A percentile compares a stretch with the other conserved stretches of the same genome.
These are phyloP conservation scores for Byasa hedistus DNA, from an alignment of 2,888 invertebrate genomes.

Conservation along the genomic window DNA sequence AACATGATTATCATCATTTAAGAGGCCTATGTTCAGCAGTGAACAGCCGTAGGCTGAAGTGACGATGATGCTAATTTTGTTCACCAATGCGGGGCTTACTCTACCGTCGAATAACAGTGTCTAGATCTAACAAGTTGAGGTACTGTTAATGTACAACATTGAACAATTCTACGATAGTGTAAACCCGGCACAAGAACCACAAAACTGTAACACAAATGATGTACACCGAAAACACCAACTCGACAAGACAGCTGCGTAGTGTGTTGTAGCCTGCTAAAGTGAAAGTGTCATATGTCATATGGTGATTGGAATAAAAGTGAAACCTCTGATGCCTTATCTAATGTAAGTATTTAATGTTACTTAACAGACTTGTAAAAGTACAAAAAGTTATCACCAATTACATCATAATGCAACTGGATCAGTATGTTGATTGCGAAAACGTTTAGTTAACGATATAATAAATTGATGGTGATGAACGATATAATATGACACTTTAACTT, in stretches of 20 bases:
- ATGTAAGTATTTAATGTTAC: background rate
- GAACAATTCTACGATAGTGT: background rate
- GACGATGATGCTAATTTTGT: background rate
- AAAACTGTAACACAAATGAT: background rate
- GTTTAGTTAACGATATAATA: background rate
- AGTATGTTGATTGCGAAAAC: background rate
- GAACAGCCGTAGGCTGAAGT: background rate
- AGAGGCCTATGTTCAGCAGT: background rate
- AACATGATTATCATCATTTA: background rate
- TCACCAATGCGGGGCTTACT: background rate
- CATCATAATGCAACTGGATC: background rate
- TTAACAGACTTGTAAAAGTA: background rate
- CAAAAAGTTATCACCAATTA: background rate
- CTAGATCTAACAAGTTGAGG: background rate
- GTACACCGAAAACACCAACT: background rate
- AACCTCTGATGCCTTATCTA: background rate
- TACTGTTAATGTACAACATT: background rate
- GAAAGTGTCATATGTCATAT: constrained; percentile 7
- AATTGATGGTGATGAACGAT: background rate
- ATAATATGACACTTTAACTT: constrained; percentile 24
- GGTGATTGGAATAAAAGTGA: background rate
- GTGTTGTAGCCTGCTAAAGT: background rate
- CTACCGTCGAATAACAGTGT: background rate
- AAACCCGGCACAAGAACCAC: background rate
- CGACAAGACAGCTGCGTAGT: background rate